phyloP scores from a whole-genome alignment of 2,888 invertebrate genomes.

The Trichopria drosophilae region DNA sequence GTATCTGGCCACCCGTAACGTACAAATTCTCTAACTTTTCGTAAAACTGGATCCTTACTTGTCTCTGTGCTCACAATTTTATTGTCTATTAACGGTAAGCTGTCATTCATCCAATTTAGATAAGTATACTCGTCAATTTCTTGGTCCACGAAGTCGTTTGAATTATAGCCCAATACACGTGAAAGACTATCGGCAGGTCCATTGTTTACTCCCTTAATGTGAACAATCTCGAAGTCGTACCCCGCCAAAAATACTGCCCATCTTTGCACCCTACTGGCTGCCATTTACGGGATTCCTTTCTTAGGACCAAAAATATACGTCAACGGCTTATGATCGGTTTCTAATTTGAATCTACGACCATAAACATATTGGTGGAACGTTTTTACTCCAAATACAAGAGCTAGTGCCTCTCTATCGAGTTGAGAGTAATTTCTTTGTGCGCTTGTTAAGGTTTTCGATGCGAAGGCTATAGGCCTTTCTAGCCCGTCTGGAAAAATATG shows the following conservation, averaged over 20 bases:
- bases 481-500: constrained; percentile 27
- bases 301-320: constrained; percentile 39
- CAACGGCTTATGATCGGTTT: constrained; percentile 53
- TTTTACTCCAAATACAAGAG: too few species aligned
- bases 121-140: constrained; percentile 12
- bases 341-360: constrained; percentile 40
- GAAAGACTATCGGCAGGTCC: constrained; percentile 33
- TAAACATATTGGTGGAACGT: too few species aligned
- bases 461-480: constrained; percentile 39
- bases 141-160: neutral
- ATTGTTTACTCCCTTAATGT: too few species aligned
- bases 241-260: too few species aligned
- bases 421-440: too few species aligned
- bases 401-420: too few species aligned
- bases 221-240: too few species aligned
- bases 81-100: constrained; percentile 4
- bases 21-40: too few species aligned
- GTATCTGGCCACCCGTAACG: neutral
- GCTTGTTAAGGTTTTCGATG: too few species aligned
- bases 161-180: constrained; percentile 12
- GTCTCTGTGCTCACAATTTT: too few species aligned
- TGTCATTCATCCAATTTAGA: constrained; percentile 15
- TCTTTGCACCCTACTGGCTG: too few species aligned
- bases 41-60: too few species aligned
- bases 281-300: constrained; percentile 37